phyloP scores from a whole-genome alignment of 2,113 vertebrate genomes.

The Kryptolebias marmoratus region DNA sequence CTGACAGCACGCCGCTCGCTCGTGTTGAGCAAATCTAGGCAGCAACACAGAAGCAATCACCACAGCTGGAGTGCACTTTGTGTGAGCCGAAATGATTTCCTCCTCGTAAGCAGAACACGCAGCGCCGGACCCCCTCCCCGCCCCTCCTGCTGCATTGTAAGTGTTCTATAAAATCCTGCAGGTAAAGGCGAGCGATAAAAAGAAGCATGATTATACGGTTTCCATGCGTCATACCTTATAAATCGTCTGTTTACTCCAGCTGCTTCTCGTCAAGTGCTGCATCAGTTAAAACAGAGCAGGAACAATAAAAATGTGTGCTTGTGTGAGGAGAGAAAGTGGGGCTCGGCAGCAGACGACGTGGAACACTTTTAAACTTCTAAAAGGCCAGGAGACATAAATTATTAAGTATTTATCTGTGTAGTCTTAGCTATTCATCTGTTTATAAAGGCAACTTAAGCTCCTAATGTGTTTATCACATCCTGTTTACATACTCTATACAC shows the following conservation, averaged over 20 bases:
- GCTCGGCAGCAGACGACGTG: conserved; percentile 10
- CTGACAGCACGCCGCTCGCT: conserved; percentile 3
- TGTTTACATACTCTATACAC: too few relatives aligned
- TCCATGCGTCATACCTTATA: conserved; percentile 52
- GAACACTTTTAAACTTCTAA: background rate
- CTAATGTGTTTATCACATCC: too few relatives aligned
- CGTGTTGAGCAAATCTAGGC: background rate
- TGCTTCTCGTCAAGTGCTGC: conserved; percentile 41
- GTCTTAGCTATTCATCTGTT: too few relatives aligned
- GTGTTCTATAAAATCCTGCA: conserved; percentile 43
- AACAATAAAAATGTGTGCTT: conserved; percentile 7
- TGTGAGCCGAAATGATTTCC: conserved; percentile 22
- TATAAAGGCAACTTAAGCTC: too few relatives aligned
- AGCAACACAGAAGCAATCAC: conserved; percentile 1
- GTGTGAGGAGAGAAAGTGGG: background rate
- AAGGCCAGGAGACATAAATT: too few relatives aligned
- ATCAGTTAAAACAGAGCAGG: conserved; percentile 28
- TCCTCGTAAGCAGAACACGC: conserved; percentile 7
- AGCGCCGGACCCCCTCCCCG: background rate
- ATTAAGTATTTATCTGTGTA: too few relatives aligned
- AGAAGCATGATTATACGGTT: conserved; percentile 39
- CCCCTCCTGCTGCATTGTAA: conserved; percentile 47
- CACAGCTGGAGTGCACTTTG: background rate
- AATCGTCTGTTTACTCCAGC: conserved; percentile 28
- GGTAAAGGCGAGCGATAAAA: conserved; percentile 30